phyloP scores from a whole-genome alignment of 2,113 vertebrate species.

The Brachionichthys hirsutus region DNA sequence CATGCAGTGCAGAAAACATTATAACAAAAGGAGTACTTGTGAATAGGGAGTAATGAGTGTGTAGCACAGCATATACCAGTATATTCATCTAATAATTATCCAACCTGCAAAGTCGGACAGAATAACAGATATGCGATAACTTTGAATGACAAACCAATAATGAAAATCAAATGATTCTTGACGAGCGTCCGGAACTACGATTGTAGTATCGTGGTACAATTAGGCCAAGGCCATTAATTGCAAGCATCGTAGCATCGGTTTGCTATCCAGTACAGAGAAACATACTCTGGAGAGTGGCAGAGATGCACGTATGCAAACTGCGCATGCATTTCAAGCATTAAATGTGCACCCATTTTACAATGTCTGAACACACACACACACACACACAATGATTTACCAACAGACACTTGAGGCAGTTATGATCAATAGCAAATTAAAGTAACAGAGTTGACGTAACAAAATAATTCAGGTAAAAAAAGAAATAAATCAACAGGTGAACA shows the following conservation, averaged over 20 bases:
- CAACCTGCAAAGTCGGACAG: not conserved
- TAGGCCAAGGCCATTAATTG: slow-evolving; percentile 1
- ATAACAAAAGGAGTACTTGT: not conserved
- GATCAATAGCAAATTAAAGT: too few species aligned
- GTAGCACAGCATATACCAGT: slow-evolving; percentile 11
- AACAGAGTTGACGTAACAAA: too few species aligned
- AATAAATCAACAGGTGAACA: too few species aligned
- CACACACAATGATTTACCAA: too few species aligned
- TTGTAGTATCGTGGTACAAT: slow-evolving; percentile 12
- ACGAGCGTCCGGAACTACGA: not conserved
- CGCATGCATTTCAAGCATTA: too few species aligned
- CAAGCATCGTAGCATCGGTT: slow-evolving; percentile 1
- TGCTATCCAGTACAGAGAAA: too few species aligned
- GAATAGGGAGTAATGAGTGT: slow-evolving; percentile 41
- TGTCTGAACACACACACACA: too few species aligned
- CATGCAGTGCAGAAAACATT: slow-evolving; percentile 14
- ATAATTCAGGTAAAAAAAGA: too few species aligned
- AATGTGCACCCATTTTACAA: not conserved
- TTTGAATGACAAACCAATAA: not conserved
- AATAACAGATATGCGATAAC: not conserved
- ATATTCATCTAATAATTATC: slow-evolving; percentile 6
- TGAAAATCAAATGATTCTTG: slow-evolving; percentile 24
- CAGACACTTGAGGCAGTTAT: too few species aligned
- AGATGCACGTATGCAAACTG: not conserved
- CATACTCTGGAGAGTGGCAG: not conserved